phyloP scores from a whole-genome alignment of 2,888 invertebrate species.

The Erebia epiphron region DNA sequence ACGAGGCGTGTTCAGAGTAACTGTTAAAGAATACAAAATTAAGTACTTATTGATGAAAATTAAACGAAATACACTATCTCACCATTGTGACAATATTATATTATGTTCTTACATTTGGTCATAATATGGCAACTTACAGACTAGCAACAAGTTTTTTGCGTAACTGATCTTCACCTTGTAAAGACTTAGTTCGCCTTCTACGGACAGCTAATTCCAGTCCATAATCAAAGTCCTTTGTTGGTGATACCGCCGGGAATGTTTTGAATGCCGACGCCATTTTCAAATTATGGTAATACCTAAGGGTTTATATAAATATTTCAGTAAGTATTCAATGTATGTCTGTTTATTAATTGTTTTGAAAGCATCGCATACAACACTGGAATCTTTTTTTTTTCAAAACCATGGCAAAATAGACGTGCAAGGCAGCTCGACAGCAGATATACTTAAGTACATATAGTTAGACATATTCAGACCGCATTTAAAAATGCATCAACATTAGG shows the following conservation, averaged over 20 bases:
- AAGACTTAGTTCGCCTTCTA: constrained; percentile 73
- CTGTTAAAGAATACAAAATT: constrained; percentile 45
- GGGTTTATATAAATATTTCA: constrained; percentile 10
- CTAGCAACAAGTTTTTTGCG: constrained; percentile 63
- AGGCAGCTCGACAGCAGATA: too few species aligned
- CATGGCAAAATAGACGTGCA: too few species aligned
- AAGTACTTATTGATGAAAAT: constrained; percentile 13
- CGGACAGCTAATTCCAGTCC: constrained; percentile 75
- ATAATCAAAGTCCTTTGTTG: constrained; percentile 58
- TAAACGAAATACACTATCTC: not conserved
- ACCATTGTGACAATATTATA: not conserved
- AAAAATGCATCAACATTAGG: too few species aligned
- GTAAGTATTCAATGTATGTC: too few species aligned
- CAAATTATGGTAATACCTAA: constrained; percentile 66
- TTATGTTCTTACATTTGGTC: not conserved
- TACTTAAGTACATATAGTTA: too few species aligned
- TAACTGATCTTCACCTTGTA: constrained; percentile 69
- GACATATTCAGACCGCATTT: too few species aligned
- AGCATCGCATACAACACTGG: too few species aligned
- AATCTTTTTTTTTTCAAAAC: too few species aligned
- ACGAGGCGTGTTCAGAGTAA: constrained; percentile 51
- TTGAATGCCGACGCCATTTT: constrained; percentile 67
- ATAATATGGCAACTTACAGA: constrained; percentile 53
- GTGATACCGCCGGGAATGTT: constrained; percentile 57
- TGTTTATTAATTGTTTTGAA: too few species aligned